Base-by-base conservation (phyloP, 1,140 invertebrate genomes). In the Epicauta chinensis region DNA sequence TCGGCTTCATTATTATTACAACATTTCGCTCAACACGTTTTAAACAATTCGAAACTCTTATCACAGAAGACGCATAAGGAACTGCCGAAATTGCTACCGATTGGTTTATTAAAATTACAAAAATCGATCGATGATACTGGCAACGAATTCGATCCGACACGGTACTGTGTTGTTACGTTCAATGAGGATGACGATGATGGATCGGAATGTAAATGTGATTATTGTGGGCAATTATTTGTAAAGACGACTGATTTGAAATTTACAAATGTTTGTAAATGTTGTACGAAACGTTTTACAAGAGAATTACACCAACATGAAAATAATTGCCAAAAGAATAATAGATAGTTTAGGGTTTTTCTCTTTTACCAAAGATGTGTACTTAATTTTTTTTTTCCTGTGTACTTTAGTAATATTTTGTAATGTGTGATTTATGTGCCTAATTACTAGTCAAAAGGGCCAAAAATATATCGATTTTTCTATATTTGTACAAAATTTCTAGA, bases 21-120 rank as follows among this genome's bases (percentile, higher is more conserved):
- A 41, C 52, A 54, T 47, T 58, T 54, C 39, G 56, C 51, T 29
- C 46, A 17, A 14, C 56, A 55, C 29, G 56, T 38, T 14, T 39
- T 48, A 16, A n/a, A 49, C 17, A 17, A 44, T 32, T 50, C 51
- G 12, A 15, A 13, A 23, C 12, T 32, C 9, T 35, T 15, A 29
- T 16, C 35, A 16, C 14, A 31, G 12, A 55, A 51, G 16, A 49
- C 12, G 23, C 30, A 16, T 16, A 56, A 46, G 17, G 40, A 36
- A n/a, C 11, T 56, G 11, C 49, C 54, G n/a, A 40, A 56, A 43
- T 39, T 56, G 12, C 38, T 42, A 34, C 49, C 54, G 11, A 56
- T 56, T 29, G 11, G 12, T 23, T 47, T 47, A 29, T 7, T 15
- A n/a, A 45, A 34, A 34, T 40, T 35, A 38, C 12, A 13, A n/a